Percentiles rank a stretch among this genome's conserved stretches.
These are phyloP conservation scores for Nylanderia fulva DNA, from an alignment of 1,140 invertebrate species.

Conservation along the genomic window DNA sequence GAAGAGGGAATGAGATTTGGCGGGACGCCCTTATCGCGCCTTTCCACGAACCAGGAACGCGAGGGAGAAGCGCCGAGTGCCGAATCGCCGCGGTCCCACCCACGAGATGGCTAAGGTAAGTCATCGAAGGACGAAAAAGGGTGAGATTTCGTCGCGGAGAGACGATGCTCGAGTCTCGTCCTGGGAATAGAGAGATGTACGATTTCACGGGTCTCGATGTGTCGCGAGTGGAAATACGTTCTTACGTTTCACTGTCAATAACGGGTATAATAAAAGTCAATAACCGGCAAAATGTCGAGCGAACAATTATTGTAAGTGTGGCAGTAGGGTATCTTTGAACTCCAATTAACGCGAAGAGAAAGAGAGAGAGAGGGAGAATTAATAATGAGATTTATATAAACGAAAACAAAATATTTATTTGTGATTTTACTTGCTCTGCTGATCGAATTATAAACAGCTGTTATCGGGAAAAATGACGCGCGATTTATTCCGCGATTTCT, in stretches of 20 bases:
- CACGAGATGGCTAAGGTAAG: constrained; percentile 73
- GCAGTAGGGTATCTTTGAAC: neutral
- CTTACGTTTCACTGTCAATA: too few relatives aligned
- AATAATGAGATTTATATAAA: neutral
- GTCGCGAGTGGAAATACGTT: too few relatives aligned
- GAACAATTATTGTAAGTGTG: neutral
- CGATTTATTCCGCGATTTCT: neutral
- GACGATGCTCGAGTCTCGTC: neutral
- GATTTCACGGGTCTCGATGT: too few relatives aligned
- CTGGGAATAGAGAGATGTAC: too few relatives aligned
- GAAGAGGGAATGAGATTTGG: constrained; percentile 45
- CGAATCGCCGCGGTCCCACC: constrained; percentile 66
- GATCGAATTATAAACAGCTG: neutral
- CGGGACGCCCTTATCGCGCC: neutral
- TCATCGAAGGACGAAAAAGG: constrained; percentile 12
- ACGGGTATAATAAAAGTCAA: too few relatives aligned
- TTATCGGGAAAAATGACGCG: too few relatives aligned
- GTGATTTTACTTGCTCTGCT: neutral
- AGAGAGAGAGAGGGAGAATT: neutral
- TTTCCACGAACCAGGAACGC: constrained; percentile 42
- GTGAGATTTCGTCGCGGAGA: neutral
- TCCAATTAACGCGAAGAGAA: neutral
- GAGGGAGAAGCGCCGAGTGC: neutral
- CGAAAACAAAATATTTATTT: neutral
- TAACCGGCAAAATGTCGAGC: neutral